Conservation (phyloP, 2,888 invertebrate species). For the Digitonthophagus gazella region DNA sequence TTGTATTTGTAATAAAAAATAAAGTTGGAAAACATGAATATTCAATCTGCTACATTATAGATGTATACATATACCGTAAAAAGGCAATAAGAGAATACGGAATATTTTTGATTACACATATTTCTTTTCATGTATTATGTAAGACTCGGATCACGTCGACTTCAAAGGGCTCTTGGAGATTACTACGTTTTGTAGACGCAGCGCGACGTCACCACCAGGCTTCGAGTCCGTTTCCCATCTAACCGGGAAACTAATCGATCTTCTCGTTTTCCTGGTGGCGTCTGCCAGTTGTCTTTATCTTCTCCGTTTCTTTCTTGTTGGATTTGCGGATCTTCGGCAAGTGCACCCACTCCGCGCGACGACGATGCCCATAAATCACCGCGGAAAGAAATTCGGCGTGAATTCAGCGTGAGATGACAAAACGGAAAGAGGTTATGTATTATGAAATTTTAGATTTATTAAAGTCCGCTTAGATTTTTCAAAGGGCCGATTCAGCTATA, state of each 20-base stretch:
- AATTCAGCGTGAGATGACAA: constrained; percentile 36
- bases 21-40: no score
- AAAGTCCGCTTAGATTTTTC: constrained; percentile 35
- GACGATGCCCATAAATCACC: constrained; percentile 40
- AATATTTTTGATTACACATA: background rate
- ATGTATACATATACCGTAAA: background rate
- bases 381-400: constrained; percentile 36
- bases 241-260: constrained; percentile 34
- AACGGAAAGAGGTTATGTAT: constrained; percentile 36
- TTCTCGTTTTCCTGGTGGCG: constrained; percentile 32
- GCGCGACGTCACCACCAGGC: background rate
- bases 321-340: constrained; percentile 37
- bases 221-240: background rate
- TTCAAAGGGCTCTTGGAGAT: background rate
- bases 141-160: background rate
- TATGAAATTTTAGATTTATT: constrained; percentile 41
- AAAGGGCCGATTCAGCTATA: constrained; percentile 22
- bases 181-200: background rate
- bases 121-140: background rate
- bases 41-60: no score
- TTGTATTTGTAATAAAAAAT: no score
- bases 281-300: constrained; percentile 34
- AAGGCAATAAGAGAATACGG: no score
- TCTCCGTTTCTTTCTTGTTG: constrained; percentile 35
- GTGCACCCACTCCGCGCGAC: constrained; percentile 30